Base-by-base conservation (phyloP, 2,113 vertebrate species). In the Gymnobelideus leadbeateri region DNA sequence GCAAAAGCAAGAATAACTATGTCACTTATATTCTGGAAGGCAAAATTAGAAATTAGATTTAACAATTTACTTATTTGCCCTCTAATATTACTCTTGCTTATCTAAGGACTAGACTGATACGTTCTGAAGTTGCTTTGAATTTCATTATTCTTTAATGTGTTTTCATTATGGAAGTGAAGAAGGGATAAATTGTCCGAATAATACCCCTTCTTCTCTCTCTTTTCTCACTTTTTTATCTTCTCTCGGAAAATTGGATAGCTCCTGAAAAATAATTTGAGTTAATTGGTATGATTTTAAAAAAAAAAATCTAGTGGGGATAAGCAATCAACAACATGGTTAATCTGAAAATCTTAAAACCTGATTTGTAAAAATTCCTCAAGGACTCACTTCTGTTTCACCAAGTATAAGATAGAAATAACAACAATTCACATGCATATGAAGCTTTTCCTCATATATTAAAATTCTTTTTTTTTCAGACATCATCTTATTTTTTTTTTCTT, bases 361-460 rank as follows among this genome's bases (percentile, higher is more conserved):
- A 25, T 43, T 89, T 16, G 5, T 3, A 84, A 55, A 1, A 95
- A 93, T 92, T 92, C 23, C 8, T 92, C 94, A 77, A 46, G 0
- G 52, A 95, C 50, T 91, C 31, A 94, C 94, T 93, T 94, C 28
- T 89, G 53, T 96, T 94, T 43, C 54, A 23, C 43, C 91, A 95
- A 94, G 93, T 51, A 95, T 92, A 93, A 96, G 95, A 91, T 8
- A 89, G 7, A 92, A 92, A 47, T 53, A 90, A 90, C 92, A 94
- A 68, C 55, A 95, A 26, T 43, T 55, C 91, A 93, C 0, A 77
- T 94, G 89, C 90, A 53, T 89, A 24, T 96, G 53, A 90, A 57
- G 55, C 8, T 94, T 95, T 94, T 26, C 51, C 77, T 93, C 16
- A 97, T 92, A 93, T 94, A 90, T 91, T 46, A 96, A 94, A 94